A percentile compares a stretch with the other conserved stretches of the same genome.
Evolutionary conservation across 2,113 vertebrate genomes (phyloP).

Genomic region (Sinocyclocheilus grahami): DNA sequence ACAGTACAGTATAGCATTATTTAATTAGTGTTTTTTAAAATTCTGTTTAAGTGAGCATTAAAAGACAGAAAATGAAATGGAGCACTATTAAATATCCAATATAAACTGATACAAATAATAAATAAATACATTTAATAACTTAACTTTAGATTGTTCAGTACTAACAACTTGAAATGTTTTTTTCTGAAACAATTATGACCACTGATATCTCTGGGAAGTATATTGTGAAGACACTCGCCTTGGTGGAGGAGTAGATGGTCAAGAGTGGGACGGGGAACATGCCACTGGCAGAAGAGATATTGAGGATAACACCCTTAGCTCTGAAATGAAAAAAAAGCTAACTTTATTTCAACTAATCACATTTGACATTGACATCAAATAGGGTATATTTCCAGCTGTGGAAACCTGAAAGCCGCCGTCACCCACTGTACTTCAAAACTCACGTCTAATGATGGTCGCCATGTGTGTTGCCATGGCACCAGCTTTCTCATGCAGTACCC

Average conservation of each 20-base stretch:
- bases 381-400: neutral
- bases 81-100: neutral
- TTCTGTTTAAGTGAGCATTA: neutral
- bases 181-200: neutral
- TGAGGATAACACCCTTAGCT: slow-evolving; percentile 86
- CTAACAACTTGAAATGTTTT: neutral
- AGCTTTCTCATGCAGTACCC: slow-evolving; percentile 51
- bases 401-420: neutral
- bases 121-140: neutral
- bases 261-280: slow-evolving; percentile 82
- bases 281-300: slow-evolving; percentile 88
- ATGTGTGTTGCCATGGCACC: slow-evolving; percentile 78
- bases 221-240: slow-evolving; percentile 74
- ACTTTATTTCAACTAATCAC: neutral
- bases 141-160: neutral
- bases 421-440: slow-evolving; percentile 18
- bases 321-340: slow-evolving; percentile 58
- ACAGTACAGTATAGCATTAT: neutral
- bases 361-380: neutral
- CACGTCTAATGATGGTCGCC: slow-evolving; percentile 46
- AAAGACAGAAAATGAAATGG: neutral
- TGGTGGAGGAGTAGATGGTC: slow-evolving; percentile 88
- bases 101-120: neutral
- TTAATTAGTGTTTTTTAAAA: neutral
- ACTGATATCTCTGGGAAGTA: neutral